Percentiles rank a stretch among this genome's conserved stretches.
Conservation (phyloP, 2,797 vertebrate species). For the Pseudochromis fuscus region DNA sequence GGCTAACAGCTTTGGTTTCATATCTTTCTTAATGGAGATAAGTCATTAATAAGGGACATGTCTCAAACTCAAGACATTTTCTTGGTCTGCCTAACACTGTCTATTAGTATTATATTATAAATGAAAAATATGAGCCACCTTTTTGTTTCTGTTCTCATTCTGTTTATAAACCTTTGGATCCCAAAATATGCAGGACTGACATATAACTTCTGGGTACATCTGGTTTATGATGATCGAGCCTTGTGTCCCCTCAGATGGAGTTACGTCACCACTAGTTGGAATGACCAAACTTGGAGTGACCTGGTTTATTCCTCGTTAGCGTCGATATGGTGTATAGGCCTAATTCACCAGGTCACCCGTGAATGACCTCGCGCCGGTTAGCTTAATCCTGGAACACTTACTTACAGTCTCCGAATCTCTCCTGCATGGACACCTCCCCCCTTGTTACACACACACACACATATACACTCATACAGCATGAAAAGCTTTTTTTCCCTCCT, state of each 20-base stretch:
- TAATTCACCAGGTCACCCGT: conserved; percentile 19
- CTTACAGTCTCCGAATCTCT: neutral
- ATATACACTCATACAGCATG: neutral
- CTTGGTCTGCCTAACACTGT: too few species aligned
- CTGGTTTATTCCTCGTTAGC: neutral
- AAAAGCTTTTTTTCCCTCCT: conserved; percentile 2
- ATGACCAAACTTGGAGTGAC: neutral
- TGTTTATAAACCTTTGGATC: neutral
- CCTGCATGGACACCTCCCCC: neutral
- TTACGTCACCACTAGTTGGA: neutral
- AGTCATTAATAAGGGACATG: too few species aligned
- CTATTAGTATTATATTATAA: too few species aligned
- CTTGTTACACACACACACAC: neutral
- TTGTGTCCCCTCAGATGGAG: neutral
- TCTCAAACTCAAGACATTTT: too few species aligned
- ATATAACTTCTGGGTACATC: too few species aligned
- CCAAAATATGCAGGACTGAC: too few species aligned
- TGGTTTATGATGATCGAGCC: too few species aligned
- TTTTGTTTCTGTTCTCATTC: too few species aligned
- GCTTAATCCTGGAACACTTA: conserved; percentile 41
- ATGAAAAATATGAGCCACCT: too few species aligned
- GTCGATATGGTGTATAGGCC: neutral
- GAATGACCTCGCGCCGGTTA: conserved; percentile 25
- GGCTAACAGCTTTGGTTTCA: too few species aligned
- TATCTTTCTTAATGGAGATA: too few species aligned